Evolutionary conservation across 1,140 invertebrate genomes (phyloP).

Genomic region (Megalonaias nervosa): DNA sequence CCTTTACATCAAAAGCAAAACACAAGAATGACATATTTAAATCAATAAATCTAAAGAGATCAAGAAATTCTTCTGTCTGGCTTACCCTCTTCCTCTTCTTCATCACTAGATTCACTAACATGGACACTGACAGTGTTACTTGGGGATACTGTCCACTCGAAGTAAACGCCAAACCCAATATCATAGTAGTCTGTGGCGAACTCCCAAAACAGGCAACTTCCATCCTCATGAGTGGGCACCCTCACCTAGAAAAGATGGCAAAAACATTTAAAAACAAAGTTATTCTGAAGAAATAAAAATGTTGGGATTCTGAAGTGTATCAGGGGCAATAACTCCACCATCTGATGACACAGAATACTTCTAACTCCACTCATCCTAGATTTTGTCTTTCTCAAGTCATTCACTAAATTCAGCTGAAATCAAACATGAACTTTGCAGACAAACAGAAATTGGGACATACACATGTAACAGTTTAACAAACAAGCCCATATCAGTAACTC

Average conservation of each 20-base stretch:
- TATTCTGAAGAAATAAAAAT: background rate
- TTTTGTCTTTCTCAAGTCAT: too few relatives aligned
- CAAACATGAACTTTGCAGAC: too few relatives aligned
- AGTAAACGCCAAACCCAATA: constrained; percentile 98
- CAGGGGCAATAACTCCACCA: background rate
- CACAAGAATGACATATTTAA: too few relatives aligned
- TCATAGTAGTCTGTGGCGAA: constrained; percentile 99
- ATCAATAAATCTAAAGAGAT: too few relatives aligned
- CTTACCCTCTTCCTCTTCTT: constrained; percentile 77
- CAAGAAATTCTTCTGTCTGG: too few relatives aligned
- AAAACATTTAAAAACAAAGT: background rate
- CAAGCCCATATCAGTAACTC: too few relatives aligned
- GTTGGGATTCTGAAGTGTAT: background rate
- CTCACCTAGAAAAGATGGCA: constrained; percentile 77
- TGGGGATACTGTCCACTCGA: constrained; percentile 94
- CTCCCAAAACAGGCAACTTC: constrained; percentile 98
- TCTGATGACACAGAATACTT: background rate
- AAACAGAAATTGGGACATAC: too few relatives aligned
- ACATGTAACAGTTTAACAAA: too few relatives aligned
- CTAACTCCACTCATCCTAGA: background rate
- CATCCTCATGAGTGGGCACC: constrained; percentile 97
- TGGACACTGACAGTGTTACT: constrained; percentile 80
- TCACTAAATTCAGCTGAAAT: too few relatives aligned
- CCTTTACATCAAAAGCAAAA: too few relatives aligned
- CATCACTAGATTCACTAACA: constrained; percentile 94